Base-by-base conservation (phyloP, 2,888 invertebrate genomes). In the Alloscopus bannaensis region DNA sequence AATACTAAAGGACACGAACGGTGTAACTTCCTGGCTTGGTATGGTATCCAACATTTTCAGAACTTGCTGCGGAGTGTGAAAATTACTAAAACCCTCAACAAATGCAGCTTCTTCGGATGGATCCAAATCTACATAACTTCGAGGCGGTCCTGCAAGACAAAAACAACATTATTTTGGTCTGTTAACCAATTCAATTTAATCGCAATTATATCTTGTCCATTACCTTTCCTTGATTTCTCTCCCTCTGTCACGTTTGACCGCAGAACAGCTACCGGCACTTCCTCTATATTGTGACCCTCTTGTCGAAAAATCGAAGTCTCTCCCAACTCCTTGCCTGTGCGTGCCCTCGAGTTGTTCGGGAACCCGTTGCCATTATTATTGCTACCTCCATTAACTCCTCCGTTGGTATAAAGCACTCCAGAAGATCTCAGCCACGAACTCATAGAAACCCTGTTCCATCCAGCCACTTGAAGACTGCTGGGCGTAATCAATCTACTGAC, bases 201-300 rank as follows among this genome's bases (percentile, higher is more conserved):
- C 26, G 18, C 4, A 62, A 31, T 3, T 4, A 11, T 62, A 18
- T n/a, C n/a, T n/a, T n/a, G n/a, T n/a, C n/a, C n/a, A n/a, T 16
- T 20, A 68, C 71, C 72, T 60, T 68, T 73, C 16, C 59, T 52
- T 3, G 20, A n/a, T 26, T 71, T 78, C 0, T 65, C 47, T 4
- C 64, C 72, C 0, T 65, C 47, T 4, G 69, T 72, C 4, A 66
- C 55, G 47, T 80, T 59, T n/a, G 66, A 55, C 11, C 66, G 42
- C 0, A 83, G 89, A 28, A 93, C 90, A 66, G 93, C 90, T 16
- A 92, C 88, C 1, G 93, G 93, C 60, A 93, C 89, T 87, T 93
- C 93, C 85, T 92, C 91, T 24, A 93, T 92, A 70, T 90, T 90
- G n/a, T 89, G 88, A 3, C 93, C 93, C 87, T 92, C 92, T 88